Evolutionary conservation across 1,140 invertebrate genomes (phyloP).

Genomic region (Telenomus remus): DNA sequence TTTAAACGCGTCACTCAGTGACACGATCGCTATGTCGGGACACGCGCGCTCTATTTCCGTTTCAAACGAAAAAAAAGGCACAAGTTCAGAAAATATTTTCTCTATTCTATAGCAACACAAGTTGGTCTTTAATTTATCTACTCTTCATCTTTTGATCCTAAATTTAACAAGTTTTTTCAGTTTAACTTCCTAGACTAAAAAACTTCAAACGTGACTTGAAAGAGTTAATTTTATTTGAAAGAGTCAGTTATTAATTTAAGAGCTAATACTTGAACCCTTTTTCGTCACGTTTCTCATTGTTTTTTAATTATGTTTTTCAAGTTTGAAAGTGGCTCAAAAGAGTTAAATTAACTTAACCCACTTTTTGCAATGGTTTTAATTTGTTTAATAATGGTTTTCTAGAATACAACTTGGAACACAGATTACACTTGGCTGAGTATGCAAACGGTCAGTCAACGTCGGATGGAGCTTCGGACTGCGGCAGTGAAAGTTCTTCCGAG

Average conservation of each 20-base stretch:
- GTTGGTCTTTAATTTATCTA: neutral
- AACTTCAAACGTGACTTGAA: no score
- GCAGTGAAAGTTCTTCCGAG: constrained; percentile 72
- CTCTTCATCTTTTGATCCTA: no score
- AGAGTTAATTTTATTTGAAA: no score
- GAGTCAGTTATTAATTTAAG: no score
- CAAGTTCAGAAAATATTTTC: constrained; percentile 17
- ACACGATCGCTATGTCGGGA: constrained; percentile 58
- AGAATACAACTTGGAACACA: constrained; percentile 70
- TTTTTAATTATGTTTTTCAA: no score
- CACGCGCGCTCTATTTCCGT: constrained; percentile 68
- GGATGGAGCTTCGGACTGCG: constrained; percentile 72
- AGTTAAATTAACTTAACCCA: no score
- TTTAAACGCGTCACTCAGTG: constrained; percentile 64
- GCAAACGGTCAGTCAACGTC: constrained; percentile 68
- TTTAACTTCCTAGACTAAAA: no score
- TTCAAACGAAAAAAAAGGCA: constrained; percentile 61
- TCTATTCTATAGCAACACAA: constrained; percentile 1
- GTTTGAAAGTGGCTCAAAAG: no score
- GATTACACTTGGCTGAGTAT: constrained; percentile 68
- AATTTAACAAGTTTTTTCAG: neutral
- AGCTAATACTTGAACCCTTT: no score
- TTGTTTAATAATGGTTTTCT: constrained; percentile 22
- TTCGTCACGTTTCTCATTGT: no score
- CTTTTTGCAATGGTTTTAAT: no score